These are phyloP conservation scores for Caerostris extrusa DNA, from an alignment of 1,140 invertebrate species.

Conservation along the genomic window DNA sequence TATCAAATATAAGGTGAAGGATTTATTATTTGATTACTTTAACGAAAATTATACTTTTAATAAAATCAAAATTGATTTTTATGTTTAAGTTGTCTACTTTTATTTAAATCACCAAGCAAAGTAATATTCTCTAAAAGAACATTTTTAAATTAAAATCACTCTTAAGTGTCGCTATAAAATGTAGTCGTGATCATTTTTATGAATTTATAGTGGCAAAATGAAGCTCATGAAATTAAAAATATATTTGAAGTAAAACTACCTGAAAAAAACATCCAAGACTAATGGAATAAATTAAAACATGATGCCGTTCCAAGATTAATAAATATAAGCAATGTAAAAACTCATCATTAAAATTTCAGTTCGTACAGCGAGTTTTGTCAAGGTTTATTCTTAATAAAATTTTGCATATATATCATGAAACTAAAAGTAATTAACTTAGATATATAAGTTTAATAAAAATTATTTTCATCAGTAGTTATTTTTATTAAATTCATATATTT, in stretches of 20 bases:
- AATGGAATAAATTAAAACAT: slow-evolving; percentile 27
- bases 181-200: not conserved
- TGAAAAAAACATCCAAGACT: not conserved
- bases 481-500: too few relatives aligned
- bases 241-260: not conserved
- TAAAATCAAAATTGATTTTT: too few relatives aligned
- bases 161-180: not conserved
- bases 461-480: too few relatives aligned
- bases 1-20: too few relatives aligned
- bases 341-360: not conserved
- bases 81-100: too few relatives aligned
- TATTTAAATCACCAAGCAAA: not conserved
- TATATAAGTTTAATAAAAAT: too few relatives aligned
- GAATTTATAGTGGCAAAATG: not conserved
- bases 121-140: not conserved
- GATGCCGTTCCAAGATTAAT: not conserved
- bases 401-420: too few relatives aligned
- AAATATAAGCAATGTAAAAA: slow-evolving; percentile 11
- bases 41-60: too few relatives aligned
- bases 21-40: too few relatives aligned
- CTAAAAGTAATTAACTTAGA: too few relatives aligned
- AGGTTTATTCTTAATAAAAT: not conserved
- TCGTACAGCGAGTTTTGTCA: not conserved
- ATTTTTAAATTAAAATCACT: not conserved
- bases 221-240: not conserved